Evolutionary conservation across 2,113 vertebrate species (phyloP), one percentile per base, ranked within the genome.

Genomic region (Hylia prasina): DNA sequence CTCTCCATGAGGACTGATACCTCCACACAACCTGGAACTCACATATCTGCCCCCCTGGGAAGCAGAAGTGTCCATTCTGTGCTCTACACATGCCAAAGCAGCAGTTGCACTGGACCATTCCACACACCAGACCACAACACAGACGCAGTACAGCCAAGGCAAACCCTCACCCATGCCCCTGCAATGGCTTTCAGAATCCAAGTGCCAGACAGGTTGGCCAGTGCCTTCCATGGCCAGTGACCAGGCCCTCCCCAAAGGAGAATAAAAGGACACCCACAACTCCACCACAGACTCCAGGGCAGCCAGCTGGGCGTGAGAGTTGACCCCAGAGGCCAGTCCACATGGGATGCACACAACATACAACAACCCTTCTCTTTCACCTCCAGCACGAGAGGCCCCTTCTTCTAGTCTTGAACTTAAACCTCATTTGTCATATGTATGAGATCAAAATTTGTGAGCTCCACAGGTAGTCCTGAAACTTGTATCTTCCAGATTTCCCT

Each of bases 1-100:
- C n/a, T 39, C 40, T 44, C 45, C 0, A 0, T 2, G 1, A 68
- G 33, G n/a, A 58, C 48, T 23, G 45, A 42, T 23, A 61, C 27
- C 79, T 71, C 53, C 66, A 68, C 23, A 10, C 24, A 75, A 57
- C 12, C 61, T 16, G 48, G 42, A 75, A 60, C 39, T 51, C 30
- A 1, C 10, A 1, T 9, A 39, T 10, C 71, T 82, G 56, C n/a
- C 61, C 77, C 51, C 64, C 65, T 48, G 50, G 28, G 65, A 60
- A 87, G 73, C 28, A 75, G 28, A 89, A 53, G 61, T 40, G 6
- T 22, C 75, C 1, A 0, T 33, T 56, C 63, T n/a, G 58, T 16
- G 47, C 33, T 47, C 57, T 25, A 31, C 27, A 24, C 17, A 5
- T 1, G 1, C 66, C 51, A 40, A 19, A 83, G 45, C 3, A 64